Percentiles rank a stretch among this genome's conserved stretches.
phyloP scores from a whole-genome alignment of 2,797 vertebrate species.

The Hipposideros larvatus region DNA sequence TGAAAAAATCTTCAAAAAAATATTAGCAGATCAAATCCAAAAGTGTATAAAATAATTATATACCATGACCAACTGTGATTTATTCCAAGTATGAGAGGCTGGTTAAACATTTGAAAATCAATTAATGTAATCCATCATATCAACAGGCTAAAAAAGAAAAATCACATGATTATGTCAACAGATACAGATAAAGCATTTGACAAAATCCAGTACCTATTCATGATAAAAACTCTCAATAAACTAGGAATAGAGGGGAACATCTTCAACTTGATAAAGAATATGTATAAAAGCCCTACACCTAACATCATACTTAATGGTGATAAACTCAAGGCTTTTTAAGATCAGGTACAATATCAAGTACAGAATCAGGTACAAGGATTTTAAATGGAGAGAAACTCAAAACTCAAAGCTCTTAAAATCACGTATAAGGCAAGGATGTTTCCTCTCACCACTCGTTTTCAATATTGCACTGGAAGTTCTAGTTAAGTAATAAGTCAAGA shows the following conservation, averaged over 20 bases:
- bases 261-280: too few relatives aligned
- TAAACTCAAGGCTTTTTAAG: neutral
- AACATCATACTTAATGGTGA: neutral
- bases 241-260: too few relatives aligned
- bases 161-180: neutral
- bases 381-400: neutral
- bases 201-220: neutral
- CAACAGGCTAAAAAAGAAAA: neutral
- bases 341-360: neutral
- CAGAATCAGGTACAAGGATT: neutral
- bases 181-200: neutral
- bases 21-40: neutral
- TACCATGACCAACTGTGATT: neutral
- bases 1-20: neutral
- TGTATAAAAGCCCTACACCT: too few relatives aligned
- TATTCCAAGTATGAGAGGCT: neutral
- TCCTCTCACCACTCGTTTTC: neutral
- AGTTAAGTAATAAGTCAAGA: neutral
- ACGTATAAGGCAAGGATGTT: neutral
- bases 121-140: neutral
- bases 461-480: neutral
- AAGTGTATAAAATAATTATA: neutral
- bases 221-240: too few relatives aligned
- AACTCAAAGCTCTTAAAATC: neutral
- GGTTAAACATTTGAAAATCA: neutral